phyloP scores from a whole-genome alignment of 2,113 vertebrate genomes.

The Neodon shergylaensis region DNA sequence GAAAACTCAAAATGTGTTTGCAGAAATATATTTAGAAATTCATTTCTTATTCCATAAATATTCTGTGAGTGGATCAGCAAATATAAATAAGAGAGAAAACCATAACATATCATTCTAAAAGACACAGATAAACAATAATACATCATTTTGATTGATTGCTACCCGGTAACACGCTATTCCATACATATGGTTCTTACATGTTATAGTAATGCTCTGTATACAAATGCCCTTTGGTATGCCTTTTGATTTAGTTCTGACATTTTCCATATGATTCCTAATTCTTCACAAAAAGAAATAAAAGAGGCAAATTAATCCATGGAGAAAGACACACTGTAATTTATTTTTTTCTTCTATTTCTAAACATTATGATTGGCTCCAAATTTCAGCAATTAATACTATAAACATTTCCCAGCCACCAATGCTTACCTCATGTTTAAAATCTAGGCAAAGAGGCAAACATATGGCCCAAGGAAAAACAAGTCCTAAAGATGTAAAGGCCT shows the following conservation, averaged over 20 bases:
- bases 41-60: constrained; percentile 15
- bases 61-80: background rate
- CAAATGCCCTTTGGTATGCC: background rate
- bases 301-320: background rate
- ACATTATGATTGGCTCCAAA: background rate
- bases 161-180: background rate
- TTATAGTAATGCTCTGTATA: constrained; percentile 13
- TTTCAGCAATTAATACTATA: constrained; percentile 47
- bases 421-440: background rate
- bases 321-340: background rate
- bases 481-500: background rate
- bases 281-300: constrained; percentile 20
- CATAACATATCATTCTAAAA: background rate
- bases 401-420: background rate
- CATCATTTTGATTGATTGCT: constrained; percentile 50
- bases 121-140: background rate
- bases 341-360: constrained; percentile 21
- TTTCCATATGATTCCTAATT: constrained; percentile 51
- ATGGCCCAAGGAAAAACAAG: background rate
- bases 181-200: background rate
- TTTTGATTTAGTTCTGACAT: constrained; percentile 30
- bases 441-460: background rate
- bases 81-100: background rate
- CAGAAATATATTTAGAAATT: background rate
- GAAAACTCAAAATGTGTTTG: constrained; percentile 49